These are phyloP conservation scores for Hydriomena furcata DNA, from an alignment of 2,888 invertebrate species.

Conservation along the genomic window DNA sequence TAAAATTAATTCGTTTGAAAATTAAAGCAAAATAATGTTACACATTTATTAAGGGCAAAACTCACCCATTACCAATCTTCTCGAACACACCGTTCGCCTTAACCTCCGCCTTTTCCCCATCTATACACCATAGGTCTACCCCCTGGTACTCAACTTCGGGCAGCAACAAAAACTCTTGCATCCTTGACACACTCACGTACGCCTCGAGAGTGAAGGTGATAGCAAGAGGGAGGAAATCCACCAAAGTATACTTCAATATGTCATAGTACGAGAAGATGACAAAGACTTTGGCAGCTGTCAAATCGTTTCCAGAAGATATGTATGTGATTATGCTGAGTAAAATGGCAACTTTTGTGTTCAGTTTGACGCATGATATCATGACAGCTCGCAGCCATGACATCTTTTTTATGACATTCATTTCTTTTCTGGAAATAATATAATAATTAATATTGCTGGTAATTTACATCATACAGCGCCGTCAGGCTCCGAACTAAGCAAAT, in stretches of 20 bases:
- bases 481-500: too few relatives aligned
- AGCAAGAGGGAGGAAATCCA: conserved; percentile 91
- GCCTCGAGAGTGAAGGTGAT: conserved; percentile 91
- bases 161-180: conserved; percentile 85
- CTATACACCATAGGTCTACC: conserved; percentile 62
- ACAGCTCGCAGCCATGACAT: conserved; percentile 87
- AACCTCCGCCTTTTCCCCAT: conserved; percentile 47
- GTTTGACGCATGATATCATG: conserved; percentile 88
- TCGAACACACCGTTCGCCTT: conserved; percentile 64
- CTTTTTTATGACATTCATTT: conserved; percentile 86
- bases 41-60: conserved; percentile 26
- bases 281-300: conserved; percentile 90
- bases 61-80: conserved; percentile 76
- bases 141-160: conserved; percentile 66
- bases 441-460: too few relatives aligned
- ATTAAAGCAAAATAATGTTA: too few relatives aligned
- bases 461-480: background rate
- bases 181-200: conserved; percentile 87
- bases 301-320: conserved; percentile 84
- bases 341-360: conserved; percentile 91
- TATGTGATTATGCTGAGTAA: conserved; percentile 89
- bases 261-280: conserved; percentile 92
- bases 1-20: too few relatives aligned
- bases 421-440: conserved; percentile 63
- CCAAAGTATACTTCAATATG: conserved; percentile 89